Conservation (phyloP, 1,140 invertebrate species). For the Drepana arcuata region DNA sequence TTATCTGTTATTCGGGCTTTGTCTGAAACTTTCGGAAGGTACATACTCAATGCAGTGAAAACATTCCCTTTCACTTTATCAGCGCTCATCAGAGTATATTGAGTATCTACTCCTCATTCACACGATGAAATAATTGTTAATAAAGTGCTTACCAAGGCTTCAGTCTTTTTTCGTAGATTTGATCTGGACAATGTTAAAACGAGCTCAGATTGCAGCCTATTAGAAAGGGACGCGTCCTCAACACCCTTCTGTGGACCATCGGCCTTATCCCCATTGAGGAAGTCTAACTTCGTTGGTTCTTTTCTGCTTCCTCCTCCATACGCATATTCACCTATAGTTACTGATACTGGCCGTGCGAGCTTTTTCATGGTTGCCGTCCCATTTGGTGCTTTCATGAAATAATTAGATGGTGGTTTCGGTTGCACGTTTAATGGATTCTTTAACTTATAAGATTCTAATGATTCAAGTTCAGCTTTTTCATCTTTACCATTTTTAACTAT, state of each 20-base stretch:
- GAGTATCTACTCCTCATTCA: too few relatives aligned
- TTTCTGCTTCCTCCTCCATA: slow-evolving; percentile 71
- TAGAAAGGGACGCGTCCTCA: slow-evolving; percentile 71
- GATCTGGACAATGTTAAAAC: slow-evolving; percentile 81
- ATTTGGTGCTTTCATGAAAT: slow-evolving; percentile 73
- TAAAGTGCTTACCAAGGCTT: slow-evolving; percentile 72
- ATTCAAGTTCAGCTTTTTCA: slow-evolving; percentile 76
- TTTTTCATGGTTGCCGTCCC: slow-evolving; percentile 68
- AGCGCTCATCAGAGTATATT: too few relatives aligned
- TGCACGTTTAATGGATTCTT: slow-evolving; percentile 74
- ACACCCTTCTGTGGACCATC: slow-evolving; percentile 39
- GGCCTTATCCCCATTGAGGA: slow-evolving; percentile 70
- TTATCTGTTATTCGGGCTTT: too few relatives aligned
- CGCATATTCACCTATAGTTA: slow-evolving; percentile 80
- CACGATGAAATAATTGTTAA: slow-evolving; percentile 4
- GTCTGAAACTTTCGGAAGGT: too few relatives aligned
- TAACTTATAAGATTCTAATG: slow-evolving; percentile 80
- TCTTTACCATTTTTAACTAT: slow-evolving; percentile 67
- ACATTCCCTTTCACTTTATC: too few relatives aligned
- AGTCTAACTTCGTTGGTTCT: slow-evolving; percentile 79
- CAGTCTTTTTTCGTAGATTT: slow-evolving; percentile 79
- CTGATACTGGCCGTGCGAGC: slow-evolving; percentile 68
- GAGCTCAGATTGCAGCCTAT: slow-evolving; percentile 80
- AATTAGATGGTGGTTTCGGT: slow-evolving; percentile 78
- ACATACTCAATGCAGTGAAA: too few relatives aligned